phyloP scores from a whole-genome alignment of 2,888 invertebrate species.

The Polyommatus icarus region DNA sequence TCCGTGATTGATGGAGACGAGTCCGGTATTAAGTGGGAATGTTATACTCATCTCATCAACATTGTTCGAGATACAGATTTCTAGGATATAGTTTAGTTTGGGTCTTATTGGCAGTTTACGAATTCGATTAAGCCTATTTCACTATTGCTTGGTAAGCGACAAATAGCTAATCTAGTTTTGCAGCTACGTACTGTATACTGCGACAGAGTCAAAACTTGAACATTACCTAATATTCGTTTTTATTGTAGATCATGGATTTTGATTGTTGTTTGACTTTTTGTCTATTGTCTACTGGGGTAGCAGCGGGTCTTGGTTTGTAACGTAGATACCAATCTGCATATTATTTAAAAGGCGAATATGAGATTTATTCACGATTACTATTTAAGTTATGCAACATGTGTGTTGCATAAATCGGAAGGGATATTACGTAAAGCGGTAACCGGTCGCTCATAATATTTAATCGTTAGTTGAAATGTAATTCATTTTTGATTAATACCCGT shows the following conservation, averaged over 20 bases:
- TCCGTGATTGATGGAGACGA: conserved; percentile 64
- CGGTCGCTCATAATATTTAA: conserved; percentile 9
- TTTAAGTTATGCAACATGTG: background rate
- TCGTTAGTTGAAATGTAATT: background rate
- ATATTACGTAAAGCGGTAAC: conserved; percentile 5
- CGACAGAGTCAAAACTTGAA: too few species aligned
- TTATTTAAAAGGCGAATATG: too few species aligned
- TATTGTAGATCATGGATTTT: too few species aligned
- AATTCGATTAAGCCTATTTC: background rate
- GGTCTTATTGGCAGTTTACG: background rate
- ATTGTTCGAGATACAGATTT: conserved; percentile 11
- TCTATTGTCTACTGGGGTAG: too few species aligned
- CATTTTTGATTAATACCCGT: background rate
- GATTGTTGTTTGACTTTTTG: too few species aligned
- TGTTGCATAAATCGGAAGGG: conserved; percentile 14
- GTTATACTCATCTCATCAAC: conserved; percentile 32
- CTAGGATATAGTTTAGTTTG: background rate
- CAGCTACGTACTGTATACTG: too few species aligned
- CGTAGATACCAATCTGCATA: too few species aligned
- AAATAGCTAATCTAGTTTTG: too few species aligned
- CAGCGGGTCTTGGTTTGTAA: too few species aligned
- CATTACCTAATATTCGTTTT: too few species aligned
- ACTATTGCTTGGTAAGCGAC: background rate
- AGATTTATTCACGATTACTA: background rate
- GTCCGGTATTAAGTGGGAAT: conserved; percentile 50